Base-by-base conservation (phyloP, 2,797 vertebrate genomes). In the Lagocephalus sceleratus region DNA sequence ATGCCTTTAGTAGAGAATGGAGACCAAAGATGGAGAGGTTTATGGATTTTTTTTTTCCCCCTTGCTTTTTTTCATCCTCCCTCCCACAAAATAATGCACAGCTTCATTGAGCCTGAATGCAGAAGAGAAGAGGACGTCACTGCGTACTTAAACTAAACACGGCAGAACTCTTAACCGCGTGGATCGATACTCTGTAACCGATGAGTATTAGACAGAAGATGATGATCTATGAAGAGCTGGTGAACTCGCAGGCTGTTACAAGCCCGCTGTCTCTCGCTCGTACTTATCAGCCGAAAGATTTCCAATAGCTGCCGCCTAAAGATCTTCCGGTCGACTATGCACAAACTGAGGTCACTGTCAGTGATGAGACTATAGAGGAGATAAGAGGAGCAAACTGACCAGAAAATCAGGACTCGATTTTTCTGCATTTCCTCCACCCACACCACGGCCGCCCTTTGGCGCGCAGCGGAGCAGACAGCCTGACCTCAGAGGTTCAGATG, bases 11-110 rank as follows among this genome's bases (percentile, higher is more conserved):
- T 40, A 59, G 50, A 71, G 64, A 69, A 49, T 20, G 12, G 10
- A 54, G 55, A 75, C 63, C 55, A 54, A 56, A 66, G 17, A 69
- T 26, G 23, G 51, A 56, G 46, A 53, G 40, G 53, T 40, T 54
- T 48, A 56, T 61, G 32, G 55, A 67, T 64, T 69, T 71, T 38
- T 54, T 51, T 73, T 17, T 39, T 6, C 57, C 32, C 40, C 22
- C 45, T n/a, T n/a, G n/a, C n/a, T n/a, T n/a, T 29, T 49, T 47
- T 59, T 42, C n/a, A 20, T 66, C 29, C 14, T 54, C 14, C 42
- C 6, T 41, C 49, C 25, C 38, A 63, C 26, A 6, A 40, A 19
- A 48, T 29, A 41, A 47, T 12, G 12, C 20, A 16, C 3, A 9
- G 21, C 4, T 40, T 38, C 48, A 39, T 32, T 59, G 19, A 16